Base-by-base conservation (phyloP, 2,888 invertebrate species). In the Nudaria mundana region DNA sequence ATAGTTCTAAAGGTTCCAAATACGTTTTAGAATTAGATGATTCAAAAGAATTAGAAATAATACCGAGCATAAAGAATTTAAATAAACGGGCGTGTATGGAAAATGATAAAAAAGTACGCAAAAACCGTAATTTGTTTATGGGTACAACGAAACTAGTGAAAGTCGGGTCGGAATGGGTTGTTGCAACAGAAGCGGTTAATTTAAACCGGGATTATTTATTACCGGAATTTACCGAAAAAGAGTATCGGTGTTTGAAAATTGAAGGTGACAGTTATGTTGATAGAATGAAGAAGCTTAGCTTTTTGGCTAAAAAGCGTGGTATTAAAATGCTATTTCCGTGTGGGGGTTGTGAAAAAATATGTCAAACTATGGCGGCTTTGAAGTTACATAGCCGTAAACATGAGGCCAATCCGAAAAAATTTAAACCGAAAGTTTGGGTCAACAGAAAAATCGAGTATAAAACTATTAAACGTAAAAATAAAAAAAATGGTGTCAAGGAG, bases 261-360 rank as follows among this genome's bases (percentile, higher is more conserved):
- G 40, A 56, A 3, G 51, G 61, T 0, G 59, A 61, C 0, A 59
- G 54, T 29, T 78, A 86, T 44, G 44, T 74, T 0, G 72, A 67
- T 1, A 60, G 64, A 23, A 43, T 86, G n/a, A 70, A 72, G 13
- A 70, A 62, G 20, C 44, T 86, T 2, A 65, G 67, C 18, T 35
- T 52, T 0, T 7, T 75, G 2, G 76, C 76, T 0, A 81, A 76
- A 40, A 72, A 56, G 3, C 63, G 57, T 1, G 76, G 76, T 0
- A 30, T 56, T 0, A 66, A 70, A 46, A 80, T 87, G 49, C 15
- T 83, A 1, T 86, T 68, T 8, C 86, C 86, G 0, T 87, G 86
- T 23, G 68, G 77, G 0, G 52, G 44, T 0, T 87, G 86, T 18
- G 74, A 78, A 0, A 86, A 85, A 37, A 68, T 86, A 0, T 87